Evolutionary conservation across 2,797 vertebrate species (phyloP), one percentile per base, ranked within the genome.

Genomic region (Brachyalestes nurse): DNA sequence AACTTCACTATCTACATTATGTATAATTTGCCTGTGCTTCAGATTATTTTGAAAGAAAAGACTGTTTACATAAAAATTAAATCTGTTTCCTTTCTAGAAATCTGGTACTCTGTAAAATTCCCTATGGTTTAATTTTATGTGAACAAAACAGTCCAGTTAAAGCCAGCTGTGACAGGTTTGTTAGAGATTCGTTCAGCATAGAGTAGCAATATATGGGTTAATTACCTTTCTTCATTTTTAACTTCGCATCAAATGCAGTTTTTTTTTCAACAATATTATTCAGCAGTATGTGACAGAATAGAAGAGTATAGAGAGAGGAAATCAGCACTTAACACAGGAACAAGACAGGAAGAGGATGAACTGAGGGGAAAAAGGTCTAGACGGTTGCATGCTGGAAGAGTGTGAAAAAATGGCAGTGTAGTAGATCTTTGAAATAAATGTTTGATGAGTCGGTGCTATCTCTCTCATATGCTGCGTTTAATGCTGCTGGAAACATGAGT

Each of bases 331-430:
- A 47, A 42, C 42, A 57, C n/a, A 57, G 23, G 61, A 53, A 34
- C 51, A 23, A 45, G 58, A 62, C 57, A 40, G 42, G 64, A 28
- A 13, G 72, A 21, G 69, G 42, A 42, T 69, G 23, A 62, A 53
- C 64, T 75, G 42, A 23, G 49, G 51, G 38, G 60, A 45, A 51
- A 6, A 47, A 40, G 40, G 40, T 60, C 73, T 66, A 61, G 69
- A 77, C 67, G 49, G 42, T 8, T 74, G 53, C 19, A 12, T 62
- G 21, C 57, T 49, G 23, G 58, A 49, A 64, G 40, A 81, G 60
- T 55, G 49, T 64, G 74, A 51, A 40, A 49, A 60, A 28, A 61
- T 14, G 47, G 75, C 38, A 73, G 47, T 28, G 62, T 45, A 45
- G 42, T 12, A 45, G 42, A 45, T 45, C 8, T 9, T 45, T 8